Base-by-base conservation (phyloP, 2,888 invertebrate species). In the Neria commutata region DNA sequence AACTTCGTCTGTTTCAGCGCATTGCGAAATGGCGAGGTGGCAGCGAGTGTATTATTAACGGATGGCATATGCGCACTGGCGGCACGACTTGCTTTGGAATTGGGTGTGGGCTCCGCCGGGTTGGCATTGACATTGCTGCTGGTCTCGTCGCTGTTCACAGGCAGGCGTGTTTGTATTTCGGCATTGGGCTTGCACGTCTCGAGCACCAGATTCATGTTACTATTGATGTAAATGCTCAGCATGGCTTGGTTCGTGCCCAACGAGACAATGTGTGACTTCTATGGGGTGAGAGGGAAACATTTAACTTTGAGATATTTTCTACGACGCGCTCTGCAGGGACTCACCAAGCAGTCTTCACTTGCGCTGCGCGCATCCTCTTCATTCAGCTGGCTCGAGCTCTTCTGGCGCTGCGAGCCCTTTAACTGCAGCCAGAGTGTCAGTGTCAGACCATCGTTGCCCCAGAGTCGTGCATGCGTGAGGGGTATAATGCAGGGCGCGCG, bases 241-340 rank as follows among this genome's bases (percentile, higher is more conserved):
- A 82, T 71, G 19, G 78, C 76, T 46, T 80, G 77, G 65, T 78
- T 79, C 54, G 77, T 79, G 47, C 82, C 82, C 56, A 82, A 60
- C 1, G 82, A 82, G 3, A 81, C 57, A n/a, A 82, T 63, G 63
- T 82, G 82, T 0, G 74, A 72, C 71, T 79, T 73, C 77, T 80
- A 52, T 6, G 64, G 34, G 2, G 1, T 17, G 19, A 23, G 42
- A 23, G 26, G 49, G n/a, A 33, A 14, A 4, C 40, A 8, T 6
- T 4, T 29, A 11, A 10, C 23, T 19, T 16, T 46, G 40, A 17
- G 24, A 26, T 14, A 26, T 17, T 14, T 11, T 40, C 5, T 14
- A n/a, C 29, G 19, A 42, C 14, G n/a, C 40, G 24, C 25, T n/a
- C 6, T 3, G 56, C 16, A 6, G 3, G 11, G 25, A 56, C 69